Conservation (phyloP, 1,140 invertebrate species). For the Lasioglossum albipes region DNA sequence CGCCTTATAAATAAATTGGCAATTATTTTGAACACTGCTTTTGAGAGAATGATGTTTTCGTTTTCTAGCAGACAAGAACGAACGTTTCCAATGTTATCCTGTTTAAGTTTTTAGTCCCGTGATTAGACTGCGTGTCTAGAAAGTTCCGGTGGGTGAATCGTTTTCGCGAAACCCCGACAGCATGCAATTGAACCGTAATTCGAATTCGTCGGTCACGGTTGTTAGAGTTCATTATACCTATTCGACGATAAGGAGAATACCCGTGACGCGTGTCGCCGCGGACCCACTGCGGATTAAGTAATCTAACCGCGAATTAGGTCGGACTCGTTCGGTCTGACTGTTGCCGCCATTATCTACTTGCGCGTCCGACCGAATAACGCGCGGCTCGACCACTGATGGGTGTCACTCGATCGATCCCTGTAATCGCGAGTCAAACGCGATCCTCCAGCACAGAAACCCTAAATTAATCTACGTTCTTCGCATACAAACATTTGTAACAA, state of each 20-base stretch:
- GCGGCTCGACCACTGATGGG: neutral
- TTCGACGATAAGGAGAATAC: neutral
- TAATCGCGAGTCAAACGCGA: too few relatives aligned
- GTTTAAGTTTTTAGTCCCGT: neutral
- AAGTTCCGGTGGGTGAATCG: neutral
- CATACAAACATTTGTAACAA: too few relatives aligned
- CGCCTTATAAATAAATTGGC: too few relatives aligned
- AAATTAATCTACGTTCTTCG: too few relatives aligned
- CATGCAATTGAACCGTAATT: neutral
- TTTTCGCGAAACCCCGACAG: neutral
- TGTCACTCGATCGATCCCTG: neutral
- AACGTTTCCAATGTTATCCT: too few relatives aligned
- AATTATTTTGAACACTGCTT: too few relatives aligned
- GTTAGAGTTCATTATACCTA: neutral
- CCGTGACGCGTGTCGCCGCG: neutral
- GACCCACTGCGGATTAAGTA: neutral
- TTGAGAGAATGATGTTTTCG: too few relatives aligned
- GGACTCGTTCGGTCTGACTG: conserved; percentile 11
- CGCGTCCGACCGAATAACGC: neutral
- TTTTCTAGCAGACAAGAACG: too few relatives aligned
- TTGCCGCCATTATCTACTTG: conserved; percentile 14
- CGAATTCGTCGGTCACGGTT: neutral
- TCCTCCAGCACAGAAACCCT: too few relatives aligned
- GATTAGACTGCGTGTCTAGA: neutral
- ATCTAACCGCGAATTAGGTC: conserved; percentile 38